These are phyloP conservation scores for Caenorhabditis becei DNA, from an alignment of 2,888 invertebrate species.

Conservation along the genomic window DNA sequence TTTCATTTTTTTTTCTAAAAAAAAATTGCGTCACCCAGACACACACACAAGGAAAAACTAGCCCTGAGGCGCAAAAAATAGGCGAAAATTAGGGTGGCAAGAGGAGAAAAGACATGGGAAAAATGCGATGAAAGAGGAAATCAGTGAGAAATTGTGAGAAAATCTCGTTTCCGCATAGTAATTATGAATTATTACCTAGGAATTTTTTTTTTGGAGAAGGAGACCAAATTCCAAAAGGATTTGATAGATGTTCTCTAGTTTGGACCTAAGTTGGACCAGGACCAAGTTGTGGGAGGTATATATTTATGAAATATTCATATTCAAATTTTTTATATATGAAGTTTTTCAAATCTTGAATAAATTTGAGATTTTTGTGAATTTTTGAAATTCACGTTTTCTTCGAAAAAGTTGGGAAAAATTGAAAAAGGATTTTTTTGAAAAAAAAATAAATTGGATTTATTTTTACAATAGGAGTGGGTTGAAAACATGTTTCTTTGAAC, in stretches of 20 bases:
- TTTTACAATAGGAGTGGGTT: background rate
- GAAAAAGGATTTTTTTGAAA: background rate
- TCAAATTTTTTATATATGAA: constrained; percentile 6
- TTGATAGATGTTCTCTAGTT: no score
- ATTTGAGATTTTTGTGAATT: background rate
- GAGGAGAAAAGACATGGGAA: background rate
- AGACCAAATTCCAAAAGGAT: constrained; percentile 1
- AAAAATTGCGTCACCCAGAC: no score
- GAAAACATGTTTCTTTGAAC: no score
- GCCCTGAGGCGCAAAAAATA: background rate
- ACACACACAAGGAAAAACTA: background rate
- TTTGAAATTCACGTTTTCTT: background rate
- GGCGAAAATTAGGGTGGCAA: constrained; percentile 14
- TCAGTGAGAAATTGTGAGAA: constrained; percentile 2
- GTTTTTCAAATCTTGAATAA: constrained; percentile 1
- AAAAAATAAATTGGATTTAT: no score
- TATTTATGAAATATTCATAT: background rate
- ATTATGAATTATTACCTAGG: constrained; percentile 53
- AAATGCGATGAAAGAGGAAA: background rate
- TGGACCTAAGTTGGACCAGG: no score
- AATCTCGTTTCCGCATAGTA: constrained; percentile 33
- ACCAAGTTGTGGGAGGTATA: no score
- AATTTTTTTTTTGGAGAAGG: background rate
- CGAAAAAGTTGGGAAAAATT: background rate
- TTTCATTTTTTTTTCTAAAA: no score